Conservation (phyloP, 2,888 invertebrate species). For the Disparrhopalites patrizii region DNA sequence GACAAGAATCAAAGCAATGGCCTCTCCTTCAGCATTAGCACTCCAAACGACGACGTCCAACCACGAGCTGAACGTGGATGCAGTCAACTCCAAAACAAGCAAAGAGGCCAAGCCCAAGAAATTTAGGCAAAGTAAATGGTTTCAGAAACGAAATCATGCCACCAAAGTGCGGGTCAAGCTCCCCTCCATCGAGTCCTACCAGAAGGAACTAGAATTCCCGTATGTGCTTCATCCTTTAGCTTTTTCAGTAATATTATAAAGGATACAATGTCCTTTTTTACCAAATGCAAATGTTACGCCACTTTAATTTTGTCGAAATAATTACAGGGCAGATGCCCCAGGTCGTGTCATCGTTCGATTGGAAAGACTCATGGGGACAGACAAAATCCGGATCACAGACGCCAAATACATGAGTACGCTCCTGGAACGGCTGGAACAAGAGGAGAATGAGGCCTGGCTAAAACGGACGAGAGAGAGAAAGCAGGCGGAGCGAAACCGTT, state of each 20-base stretch:
- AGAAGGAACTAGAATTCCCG: constrained; percentile 43
- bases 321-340: constrained; percentile 37
- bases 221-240: constrained; percentile 12
- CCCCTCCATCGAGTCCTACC: constrained; percentile 44
- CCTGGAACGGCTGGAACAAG: constrained; percentile 61
- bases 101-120: neutral
- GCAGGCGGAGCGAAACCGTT: constrained; percentile 50
- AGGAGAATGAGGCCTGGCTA: constrained; percentile 62
- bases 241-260: neutral
- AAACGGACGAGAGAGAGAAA: constrained; percentile 64
- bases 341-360: constrained; percentile 53
- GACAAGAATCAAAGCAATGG: too few species aligned
- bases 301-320: neutral
- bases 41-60: too few species aligned
- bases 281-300: neutral
- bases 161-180: constrained; percentile 42
- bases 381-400: constrained; percentile 64
- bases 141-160: constrained; percentile 15
- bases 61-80: neutral
- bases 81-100: neutral
- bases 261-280: neutral
- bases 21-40: too few species aligned
- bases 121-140: constrained; percentile 1
- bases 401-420: constrained; percentile 64
- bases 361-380: constrained; percentile 67